phyloP scores from a whole-genome alignment of 2,113 vertebrate species.

The Oryzias javanicus region DNA sequence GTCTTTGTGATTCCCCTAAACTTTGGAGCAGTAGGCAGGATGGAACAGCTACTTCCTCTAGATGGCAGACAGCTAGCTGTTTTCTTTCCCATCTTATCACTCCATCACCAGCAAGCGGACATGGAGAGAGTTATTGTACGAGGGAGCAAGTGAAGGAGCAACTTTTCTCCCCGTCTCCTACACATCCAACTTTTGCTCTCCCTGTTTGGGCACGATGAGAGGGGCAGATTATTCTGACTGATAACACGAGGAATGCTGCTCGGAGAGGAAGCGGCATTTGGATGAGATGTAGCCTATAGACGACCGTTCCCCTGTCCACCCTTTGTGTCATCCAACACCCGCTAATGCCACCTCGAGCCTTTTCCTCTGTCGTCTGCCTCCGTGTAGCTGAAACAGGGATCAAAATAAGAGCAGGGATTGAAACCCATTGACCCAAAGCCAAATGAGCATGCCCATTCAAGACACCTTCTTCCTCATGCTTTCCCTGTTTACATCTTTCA shows the following conservation, averaged over 20 bases:
- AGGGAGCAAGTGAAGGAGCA: constrained; percentile 53
- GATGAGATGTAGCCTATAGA: constrained; percentile 59
- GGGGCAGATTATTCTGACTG: constrained; percentile 65
- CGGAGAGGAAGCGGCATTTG: constrained; percentile 63
- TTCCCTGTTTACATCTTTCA: background rate
- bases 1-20: background rate
- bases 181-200: constrained; percentile 60
- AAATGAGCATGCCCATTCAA: constrained; percentile 70
- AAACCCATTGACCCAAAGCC: constrained; percentile 65
- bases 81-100: constrained; percentile 69
- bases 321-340: constrained; percentile 35
- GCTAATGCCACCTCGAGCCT: constrained; percentile 5
- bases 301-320: constrained; percentile 33
- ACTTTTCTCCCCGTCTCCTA: constrained; percentile 18
- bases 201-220: constrained; percentile 78
- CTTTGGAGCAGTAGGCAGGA: constrained; percentile 14
- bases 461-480: constrained; percentile 25
- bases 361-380: constrained; percentile 21
- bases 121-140: constrained; percentile 44
- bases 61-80: constrained; percentile 74
- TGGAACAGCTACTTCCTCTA: constrained; percentile 76
- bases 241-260: constrained; percentile 75
- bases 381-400: constrained; percentile 1
- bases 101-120: constrained; percentile 65
- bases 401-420: constrained; percentile 55